Conservation (phyloP, 2,888 invertebrate genomes). For the Allophyes oxyacanthae region DNA sequence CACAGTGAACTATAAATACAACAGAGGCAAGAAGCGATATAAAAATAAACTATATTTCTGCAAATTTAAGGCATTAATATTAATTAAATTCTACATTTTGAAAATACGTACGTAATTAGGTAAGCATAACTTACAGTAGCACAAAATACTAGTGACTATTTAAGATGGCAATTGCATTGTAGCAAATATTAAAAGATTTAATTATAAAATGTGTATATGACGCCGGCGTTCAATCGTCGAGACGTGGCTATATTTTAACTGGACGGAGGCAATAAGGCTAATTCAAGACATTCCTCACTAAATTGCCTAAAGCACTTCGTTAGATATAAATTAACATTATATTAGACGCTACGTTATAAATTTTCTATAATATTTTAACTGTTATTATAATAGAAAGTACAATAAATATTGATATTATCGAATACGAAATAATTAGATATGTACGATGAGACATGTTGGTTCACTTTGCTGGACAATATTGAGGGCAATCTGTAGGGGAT, state of each 20-base stretch:
- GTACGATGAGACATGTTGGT: slow-evolving; percentile 38
- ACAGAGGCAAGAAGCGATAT: slow-evolving; percentile 49
- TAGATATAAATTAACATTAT: slow-evolving; percentile 43
- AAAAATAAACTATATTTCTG: slow-evolving; percentile 35
- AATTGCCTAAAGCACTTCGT: slow-evolving; percentile 52
- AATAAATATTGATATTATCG: slow-evolving; percentile 44
- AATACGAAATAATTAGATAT: slow-evolving; percentile 45
- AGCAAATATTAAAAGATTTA: slow-evolving; percentile 49
- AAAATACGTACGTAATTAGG: slow-evolving; percentile 48
- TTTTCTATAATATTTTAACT: slow-evolving; percentile 47
- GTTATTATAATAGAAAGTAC: slow-evolving; percentile 45
- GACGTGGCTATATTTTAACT: slow-evolving; percentile 41
- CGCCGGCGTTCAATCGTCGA: slow-evolving; percentile 10
- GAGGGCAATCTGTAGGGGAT: slow-evolving; percentile 55
- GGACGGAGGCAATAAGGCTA: slow-evolving; percentile 84
- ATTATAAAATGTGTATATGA: slow-evolving; percentile 31
- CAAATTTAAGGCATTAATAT: slow-evolving; percentile 36
- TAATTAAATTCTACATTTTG: slow-evolving; percentile 45
- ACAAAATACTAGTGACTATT: slow-evolving; percentile 82
- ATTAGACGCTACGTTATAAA: slow-evolving; percentile 50
- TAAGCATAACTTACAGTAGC: slow-evolving; percentile 71
- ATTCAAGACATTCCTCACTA: slow-evolving; percentile 54
- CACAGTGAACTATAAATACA: slow-evolving; percentile 23
- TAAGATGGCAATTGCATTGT: slow-evolving; percentile 75
- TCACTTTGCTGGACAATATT: slow-evolving; percentile 34